A percentile compares a stretch with the other conserved stretches of the same genome.
These are phyloP conservation scores for Lepeophtheirus nordmannii DNA, from an alignment of 2,888 invertebrate genomes.

Conservation along the genomic window DNA sequence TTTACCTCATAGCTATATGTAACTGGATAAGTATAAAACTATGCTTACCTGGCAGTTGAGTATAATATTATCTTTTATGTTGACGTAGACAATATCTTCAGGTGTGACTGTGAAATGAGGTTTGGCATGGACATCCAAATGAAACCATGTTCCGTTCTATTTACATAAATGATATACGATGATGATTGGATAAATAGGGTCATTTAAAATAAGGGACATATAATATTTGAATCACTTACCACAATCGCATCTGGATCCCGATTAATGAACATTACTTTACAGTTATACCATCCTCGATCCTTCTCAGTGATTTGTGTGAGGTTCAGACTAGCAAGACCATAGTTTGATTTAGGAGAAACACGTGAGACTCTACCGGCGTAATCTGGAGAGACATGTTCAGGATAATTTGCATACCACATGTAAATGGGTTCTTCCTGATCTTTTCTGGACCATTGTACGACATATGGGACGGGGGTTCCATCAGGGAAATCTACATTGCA, in stretches of 20 bases:
- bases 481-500: conserved; percentile 94
- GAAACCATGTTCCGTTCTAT: conserved; percentile 86
- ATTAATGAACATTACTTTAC: conserved; percentile 84
- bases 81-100: conserved; percentile 89
- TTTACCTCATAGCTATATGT: no score
- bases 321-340: conserved; percentile 84
- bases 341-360: conserved; percentile 51
- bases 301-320: conserved; percentile 80
- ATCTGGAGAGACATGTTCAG: conserved; percentile 84
- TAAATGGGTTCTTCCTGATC: conserved; percentile 91
- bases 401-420: conserved; percentile 96
- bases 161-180: background rate
- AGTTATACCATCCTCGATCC: conserved; percentile 94
- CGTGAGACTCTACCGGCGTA: conserved; percentile 81
- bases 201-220: background rate
- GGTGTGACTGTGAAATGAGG: conserved; percentile 88
- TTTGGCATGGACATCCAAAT: conserved; percentile 90
- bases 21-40: no score
- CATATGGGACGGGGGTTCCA: conserved; percentile 87
- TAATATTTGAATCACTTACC: background rate
- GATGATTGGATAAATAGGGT: background rate
- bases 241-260: conserved; percentile 74
- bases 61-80: conserved; percentile 85
- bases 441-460: conserved; percentile 98
- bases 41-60: conserved; percentile 66